phyloP scores from a whole-genome alignment of 2,888 invertebrate genomes.

The Metallyticus violacea region DNA sequence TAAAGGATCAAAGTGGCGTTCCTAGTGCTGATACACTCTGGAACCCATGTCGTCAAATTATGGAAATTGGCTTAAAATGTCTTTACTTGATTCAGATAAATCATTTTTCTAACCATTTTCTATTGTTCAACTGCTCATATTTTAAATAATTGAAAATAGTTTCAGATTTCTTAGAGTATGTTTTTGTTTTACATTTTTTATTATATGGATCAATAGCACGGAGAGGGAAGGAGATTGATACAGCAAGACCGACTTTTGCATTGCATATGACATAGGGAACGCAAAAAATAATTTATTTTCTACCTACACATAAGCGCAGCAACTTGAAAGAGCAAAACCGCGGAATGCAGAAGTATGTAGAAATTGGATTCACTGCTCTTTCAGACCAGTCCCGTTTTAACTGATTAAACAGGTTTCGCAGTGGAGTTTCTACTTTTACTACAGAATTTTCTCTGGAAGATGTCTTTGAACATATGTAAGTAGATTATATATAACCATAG shows the following conservation, averaged over 20 bases:
- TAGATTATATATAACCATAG: too few species aligned
- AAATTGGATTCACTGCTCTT: neutral
- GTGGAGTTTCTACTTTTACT: too few species aligned
- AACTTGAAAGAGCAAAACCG: neutral
- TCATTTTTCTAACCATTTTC: too few species aligned
- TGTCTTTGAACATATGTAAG: too few species aligned
- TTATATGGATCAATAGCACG: neutral
- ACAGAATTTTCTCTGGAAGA: too few species aligned
- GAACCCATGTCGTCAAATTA: too few species aligned
- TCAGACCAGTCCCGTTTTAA: neutral
- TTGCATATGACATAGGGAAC: neutral
- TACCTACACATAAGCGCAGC: neutral
- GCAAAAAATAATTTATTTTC: neutral
- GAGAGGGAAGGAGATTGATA: neutral
- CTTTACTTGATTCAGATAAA: too few species aligned
- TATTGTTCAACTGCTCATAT: too few species aligned
- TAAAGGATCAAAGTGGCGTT: too few species aligned
- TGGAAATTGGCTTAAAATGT: too few species aligned
- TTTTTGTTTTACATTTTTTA: neutral
- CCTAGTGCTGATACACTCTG: too few species aligned
- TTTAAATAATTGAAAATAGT: too few species aligned
- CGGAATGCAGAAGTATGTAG: neutral
- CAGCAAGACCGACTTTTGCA: neutral
- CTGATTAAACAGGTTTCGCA: neutral
- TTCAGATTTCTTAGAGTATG: neutral